Percentiles rank a stretch among this genome's conserved stretches.
These are phyloP conservation scores for Plebejus melissa DNA, from an alignment of 2,888 invertebrate genomes.

Conservation along the genomic window DNA sequence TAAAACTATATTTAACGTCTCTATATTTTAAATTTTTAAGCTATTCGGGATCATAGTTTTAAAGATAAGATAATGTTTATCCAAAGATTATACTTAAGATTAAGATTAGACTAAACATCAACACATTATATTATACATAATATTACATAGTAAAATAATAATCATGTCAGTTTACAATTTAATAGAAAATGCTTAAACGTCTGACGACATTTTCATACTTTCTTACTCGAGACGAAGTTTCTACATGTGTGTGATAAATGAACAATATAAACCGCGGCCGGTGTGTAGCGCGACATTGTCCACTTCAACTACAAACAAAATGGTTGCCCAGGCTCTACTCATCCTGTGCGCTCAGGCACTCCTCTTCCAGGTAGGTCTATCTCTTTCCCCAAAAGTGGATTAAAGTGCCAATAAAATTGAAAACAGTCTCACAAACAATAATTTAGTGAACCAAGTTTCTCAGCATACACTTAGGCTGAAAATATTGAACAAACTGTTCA, in stretches of 20 bases:
- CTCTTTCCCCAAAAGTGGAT: neutral
- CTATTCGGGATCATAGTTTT: too few species aligned
- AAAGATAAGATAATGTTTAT: too few species aligned
- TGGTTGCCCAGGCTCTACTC: constrained; percentile 41
- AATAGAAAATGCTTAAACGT: neutral
- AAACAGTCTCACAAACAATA: neutral
- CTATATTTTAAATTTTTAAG: too few species aligned
- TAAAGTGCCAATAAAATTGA: neutral
- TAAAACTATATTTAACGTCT: neutral
- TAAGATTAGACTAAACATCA: too few species aligned
- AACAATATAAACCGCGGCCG: constrained; percentile 8
- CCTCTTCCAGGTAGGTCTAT: constrained; percentile 42
- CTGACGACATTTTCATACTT: constrained; percentile 18
- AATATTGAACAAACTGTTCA: neutral
- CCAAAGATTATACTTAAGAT: too few species aligned
- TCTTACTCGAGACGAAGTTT: constrained; percentile 18
- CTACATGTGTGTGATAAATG: neutral
- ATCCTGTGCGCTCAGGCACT: constrained; percentile 44
- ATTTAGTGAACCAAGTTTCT: neutral
- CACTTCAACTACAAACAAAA: constrained; percentile 40
- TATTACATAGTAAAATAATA: too few species aligned
- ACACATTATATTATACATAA: too few species aligned
- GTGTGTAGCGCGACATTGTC: neutral
- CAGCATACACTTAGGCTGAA: neutral
- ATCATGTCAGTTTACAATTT: neutral